Conservation (phyloP, 2,113 vertebrate species). For the Gasterosteus aculeatus region DNA sequence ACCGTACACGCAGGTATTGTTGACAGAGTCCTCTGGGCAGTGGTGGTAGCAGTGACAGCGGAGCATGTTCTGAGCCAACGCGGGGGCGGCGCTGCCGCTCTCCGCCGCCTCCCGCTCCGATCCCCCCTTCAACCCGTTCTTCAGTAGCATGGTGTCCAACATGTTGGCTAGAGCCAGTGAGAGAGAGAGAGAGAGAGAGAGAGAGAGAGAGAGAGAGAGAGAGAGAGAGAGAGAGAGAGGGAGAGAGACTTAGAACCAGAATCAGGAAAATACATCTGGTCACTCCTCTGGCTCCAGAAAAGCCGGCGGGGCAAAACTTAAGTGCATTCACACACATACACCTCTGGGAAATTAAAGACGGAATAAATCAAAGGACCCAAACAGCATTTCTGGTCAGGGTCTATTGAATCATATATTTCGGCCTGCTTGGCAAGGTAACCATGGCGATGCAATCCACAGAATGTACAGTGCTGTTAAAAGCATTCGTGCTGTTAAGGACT, state of each 20-base stretch:
- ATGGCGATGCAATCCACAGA: constrained; percentile 46
- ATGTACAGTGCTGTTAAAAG: constrained; percentile 45
- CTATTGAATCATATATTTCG: constrained; percentile 8
- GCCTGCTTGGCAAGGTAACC: constrained; percentile 33
- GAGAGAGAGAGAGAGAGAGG: constrained; percentile 5
- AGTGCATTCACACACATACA: constrained; percentile 9
- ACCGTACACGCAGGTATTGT: constrained; percentile 88
- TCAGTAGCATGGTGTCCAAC: constrained; percentile 87
- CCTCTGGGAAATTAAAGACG: constrained; percentile 26
- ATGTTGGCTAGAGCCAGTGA: constrained; percentile 76
- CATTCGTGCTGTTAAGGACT: constrained; percentile 56
- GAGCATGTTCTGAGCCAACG: constrained; percentile 82
- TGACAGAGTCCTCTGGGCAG: constrained; percentile 91
- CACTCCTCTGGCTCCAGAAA: constrained; percentile 1
- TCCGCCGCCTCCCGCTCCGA: constrained; percentile 83
- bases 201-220: constrained; percentile 12
- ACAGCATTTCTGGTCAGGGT: constrained; percentile 15
- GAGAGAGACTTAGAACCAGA: constrained; percentile 1
- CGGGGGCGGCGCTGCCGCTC: constrained; percentile 78
- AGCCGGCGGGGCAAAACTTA: constrained; percentile 27
- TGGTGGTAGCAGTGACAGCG: constrained; percentile 94
- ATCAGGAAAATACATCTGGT: constrained; percentile 21
- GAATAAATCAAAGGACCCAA: constrained; percentile 32
- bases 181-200: constrained; percentile 11
- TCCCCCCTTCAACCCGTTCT: constrained; percentile 87